phyloP scores from a whole-genome alignment of 2,888 invertebrate genomes.

The Nomada ferruginata region DNA sequence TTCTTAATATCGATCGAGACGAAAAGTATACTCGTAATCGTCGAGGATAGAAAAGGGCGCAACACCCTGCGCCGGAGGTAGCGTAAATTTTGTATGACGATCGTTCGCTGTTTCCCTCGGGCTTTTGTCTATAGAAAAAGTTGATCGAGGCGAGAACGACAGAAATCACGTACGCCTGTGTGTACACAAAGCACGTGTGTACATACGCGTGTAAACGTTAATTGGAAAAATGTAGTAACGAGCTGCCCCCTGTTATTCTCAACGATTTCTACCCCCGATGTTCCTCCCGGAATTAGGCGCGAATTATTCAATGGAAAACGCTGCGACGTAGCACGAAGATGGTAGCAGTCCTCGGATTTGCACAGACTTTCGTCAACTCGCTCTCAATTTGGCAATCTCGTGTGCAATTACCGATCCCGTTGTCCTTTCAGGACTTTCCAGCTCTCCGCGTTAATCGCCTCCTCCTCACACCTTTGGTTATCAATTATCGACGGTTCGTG shows the following conservation, averaged over 20 bases:
- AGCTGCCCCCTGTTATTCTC: constrained; percentile 2
- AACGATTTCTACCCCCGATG: neutral
- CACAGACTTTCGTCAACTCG: neutral
- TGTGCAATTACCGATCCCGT: neutral
- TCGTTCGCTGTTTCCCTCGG: neutral
- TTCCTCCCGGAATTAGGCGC: neutral
- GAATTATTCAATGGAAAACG: neutral
- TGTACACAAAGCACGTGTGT: neutral
- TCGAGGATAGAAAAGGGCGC: neutral
- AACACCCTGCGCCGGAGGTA: neutral
- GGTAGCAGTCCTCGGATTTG: neutral
- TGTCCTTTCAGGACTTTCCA: neutral
- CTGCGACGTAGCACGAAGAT: neutral
- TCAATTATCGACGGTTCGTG: neutral
- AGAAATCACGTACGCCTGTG: no score
- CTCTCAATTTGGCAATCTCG: neutral
- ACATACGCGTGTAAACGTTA: neutral
- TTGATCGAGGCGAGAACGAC: neutral
- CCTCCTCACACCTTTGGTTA: no score
- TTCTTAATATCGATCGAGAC: neutral
- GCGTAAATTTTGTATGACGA: neutral
- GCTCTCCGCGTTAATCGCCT: neutral
- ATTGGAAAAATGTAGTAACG: neutral
- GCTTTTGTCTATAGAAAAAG: neutral
- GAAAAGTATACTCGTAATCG: neutral